Percentiles rank a stretch among this genome's conserved stretches.
phyloP scores from a whole-genome alignment of 2,113 vertebrate species.

The Siniperca chuatsi region DNA sequence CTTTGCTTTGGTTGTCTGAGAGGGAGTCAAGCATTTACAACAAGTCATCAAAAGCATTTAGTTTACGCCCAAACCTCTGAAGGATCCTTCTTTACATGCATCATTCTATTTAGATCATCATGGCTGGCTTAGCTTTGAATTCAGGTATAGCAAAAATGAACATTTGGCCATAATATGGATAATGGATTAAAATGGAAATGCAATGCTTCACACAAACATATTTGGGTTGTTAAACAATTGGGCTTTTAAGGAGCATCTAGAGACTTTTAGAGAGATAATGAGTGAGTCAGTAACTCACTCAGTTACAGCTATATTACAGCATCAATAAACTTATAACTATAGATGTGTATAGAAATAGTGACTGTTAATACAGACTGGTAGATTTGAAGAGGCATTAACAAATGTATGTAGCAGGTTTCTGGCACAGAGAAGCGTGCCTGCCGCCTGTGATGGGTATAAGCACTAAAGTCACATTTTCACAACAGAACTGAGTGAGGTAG shows the following conservation, averaged over 20 bases:
- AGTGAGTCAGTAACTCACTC: background rate
- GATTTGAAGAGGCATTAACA: background rate
- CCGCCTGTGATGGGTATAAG: background rate
- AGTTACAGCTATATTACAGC: background rate
- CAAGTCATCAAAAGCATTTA: background rate
- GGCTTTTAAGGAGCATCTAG: background rate
- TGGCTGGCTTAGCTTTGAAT: constrained; percentile 3
- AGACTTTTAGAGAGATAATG: background rate
- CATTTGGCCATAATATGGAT: background rate
- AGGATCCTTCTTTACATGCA: background rate
- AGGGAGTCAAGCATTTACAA: background rate
- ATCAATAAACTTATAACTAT: background rate
- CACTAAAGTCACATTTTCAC: background rate
- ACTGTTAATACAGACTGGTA: background rate
- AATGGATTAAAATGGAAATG: background rate
- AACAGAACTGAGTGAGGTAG: background rate
- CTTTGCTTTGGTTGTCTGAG: background rate
- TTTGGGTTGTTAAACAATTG: background rate
- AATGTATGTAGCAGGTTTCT: background rate
- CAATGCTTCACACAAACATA: background rate
- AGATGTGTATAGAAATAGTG: background rate
- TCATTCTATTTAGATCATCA: background rate
- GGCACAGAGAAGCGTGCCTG: no score
- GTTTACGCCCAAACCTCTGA: background rate
- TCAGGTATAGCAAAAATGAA: background rate